A percentile compares a stretch with the other conserved stretches of the same genome.
Conservation (phyloP, 1,140 invertebrate species). For the Belonocnema kinseyi region DNA sequence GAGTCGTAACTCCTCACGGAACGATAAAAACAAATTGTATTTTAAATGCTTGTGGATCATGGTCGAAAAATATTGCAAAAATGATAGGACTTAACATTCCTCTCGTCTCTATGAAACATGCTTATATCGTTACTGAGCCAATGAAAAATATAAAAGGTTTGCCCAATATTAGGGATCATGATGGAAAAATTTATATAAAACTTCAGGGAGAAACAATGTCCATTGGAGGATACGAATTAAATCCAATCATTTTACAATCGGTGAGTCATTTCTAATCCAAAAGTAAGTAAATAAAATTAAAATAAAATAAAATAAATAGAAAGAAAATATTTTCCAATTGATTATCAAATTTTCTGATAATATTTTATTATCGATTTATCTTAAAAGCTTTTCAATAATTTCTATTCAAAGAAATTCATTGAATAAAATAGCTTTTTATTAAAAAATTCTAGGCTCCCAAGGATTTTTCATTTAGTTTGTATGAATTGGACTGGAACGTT, state of each 20-base stretch:
- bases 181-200: conserved; percentile 88
- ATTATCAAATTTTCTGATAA: too few species aligned
- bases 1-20: conserved; percentile 84
- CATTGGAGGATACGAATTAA: conserved; percentile 91
- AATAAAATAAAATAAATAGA: too few species aligned
- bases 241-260: conserved; percentile 87
- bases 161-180: conserved; percentile 91
- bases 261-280: conserved; percentile 70
- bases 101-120: conserved; percentile 89
- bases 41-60: conserved; percentile 87
- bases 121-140: conserved; percentile 89
- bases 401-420: not conserved
- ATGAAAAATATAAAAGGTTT: conserved; percentile 83
- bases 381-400: not conserved
- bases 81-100: conserved; percentile 85
- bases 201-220: conserved; percentile 88
- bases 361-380: too few species aligned
- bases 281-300: too few species aligned
- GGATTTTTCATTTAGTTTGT: conserved; percentile 88
- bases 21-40: conserved; percentile 84
- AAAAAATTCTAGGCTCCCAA: conserved; percentile 77
- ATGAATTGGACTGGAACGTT: conserved; percentile 90
- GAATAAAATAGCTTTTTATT: not conserved
- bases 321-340: too few species aligned
- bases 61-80: conserved; percentile 85